Conservation (phyloP, 2,888 invertebrate genomes). For the Volucella bombylans region DNA sequence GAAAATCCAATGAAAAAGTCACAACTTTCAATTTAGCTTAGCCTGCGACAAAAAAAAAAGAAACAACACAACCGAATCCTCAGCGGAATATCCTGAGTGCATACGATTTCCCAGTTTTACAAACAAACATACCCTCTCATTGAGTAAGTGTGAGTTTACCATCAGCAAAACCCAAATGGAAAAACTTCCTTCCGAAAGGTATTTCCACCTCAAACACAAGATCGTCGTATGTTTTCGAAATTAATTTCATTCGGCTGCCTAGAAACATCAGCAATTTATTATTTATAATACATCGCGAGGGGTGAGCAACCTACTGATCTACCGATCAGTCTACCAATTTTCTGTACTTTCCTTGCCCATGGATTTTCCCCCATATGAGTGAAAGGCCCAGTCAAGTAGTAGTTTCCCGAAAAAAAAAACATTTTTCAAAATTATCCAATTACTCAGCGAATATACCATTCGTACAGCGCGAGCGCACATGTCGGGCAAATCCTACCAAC, state of each 20-base stretch:
- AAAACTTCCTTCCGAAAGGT: conserved; percentile 66
- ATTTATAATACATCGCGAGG: conserved; percentile 27
- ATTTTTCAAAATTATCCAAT: conserved; percentile 57
- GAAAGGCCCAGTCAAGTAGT: conserved; percentile 37
- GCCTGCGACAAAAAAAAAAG: conserved; percentile 18
- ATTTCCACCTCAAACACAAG: conserved; percentile 40
- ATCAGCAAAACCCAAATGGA: conserved; percentile 53
- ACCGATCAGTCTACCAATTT: conserved; percentile 23
- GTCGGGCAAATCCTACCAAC: conserved; percentile 67
- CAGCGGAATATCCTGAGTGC: conserved; percentile 43
- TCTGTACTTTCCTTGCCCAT: conserved; percentile 60
- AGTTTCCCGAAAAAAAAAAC: conserved; percentile 47
- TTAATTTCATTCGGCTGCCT: conserved; percentile 67
- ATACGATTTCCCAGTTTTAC: conserved; percentile 24
- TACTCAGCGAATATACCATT: conserved; percentile 16
- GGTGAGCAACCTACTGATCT: conserved; percentile 43
- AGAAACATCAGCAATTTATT: conserved; percentile 6
- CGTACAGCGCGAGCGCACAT: conserved; percentile 51
- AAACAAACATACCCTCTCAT: conserved; percentile 44
- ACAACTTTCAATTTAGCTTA: conserved; percentile 55
- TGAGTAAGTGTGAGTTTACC: not conserved
- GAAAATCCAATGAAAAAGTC: conserved; percentile 68
- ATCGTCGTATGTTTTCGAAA: conserved; percentile 64
- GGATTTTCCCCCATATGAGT: conserved; percentile 66
- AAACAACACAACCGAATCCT: conserved; percentile 20